Evolutionary conservation across 2,113 vertebrate genomes (phyloP).

Genomic region (Arvicanthis niloticus): DNA sequence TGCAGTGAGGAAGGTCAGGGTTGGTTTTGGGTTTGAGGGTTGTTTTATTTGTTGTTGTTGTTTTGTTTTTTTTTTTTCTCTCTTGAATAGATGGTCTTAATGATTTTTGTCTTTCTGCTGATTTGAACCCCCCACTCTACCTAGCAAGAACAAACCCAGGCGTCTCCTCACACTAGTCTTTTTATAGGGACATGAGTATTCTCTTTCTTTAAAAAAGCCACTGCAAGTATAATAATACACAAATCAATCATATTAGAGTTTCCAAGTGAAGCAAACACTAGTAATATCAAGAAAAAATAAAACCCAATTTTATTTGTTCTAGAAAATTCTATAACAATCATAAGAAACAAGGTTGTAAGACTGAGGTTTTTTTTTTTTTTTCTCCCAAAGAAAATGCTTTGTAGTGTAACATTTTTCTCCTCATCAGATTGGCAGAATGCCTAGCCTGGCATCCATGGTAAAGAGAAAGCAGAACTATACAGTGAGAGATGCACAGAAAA

Average conservation of each 20-base stretch:
- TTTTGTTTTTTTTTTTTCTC: background rate
- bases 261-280: background rate
- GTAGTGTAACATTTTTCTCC: background rate
- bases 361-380: background rate
- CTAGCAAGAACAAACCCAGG: background rate
- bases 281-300: constrained; percentile 1
- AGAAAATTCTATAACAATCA: background rate
- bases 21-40: too few relatives aligned
- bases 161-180: background rate
- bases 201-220: background rate
- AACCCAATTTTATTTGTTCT: constrained; percentile 22
- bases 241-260: background rate
- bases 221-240: background rate
- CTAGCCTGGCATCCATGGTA: background rate
- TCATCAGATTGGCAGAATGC: background rate
- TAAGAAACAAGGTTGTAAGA: background rate
- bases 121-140: background rate
- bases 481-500: background rate
- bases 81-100: background rate
- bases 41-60: too few relatives aligned
- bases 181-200: background rate
- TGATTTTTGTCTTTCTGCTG: background rate
- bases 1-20: background rate
- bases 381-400: background rate
- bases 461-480: background rate